Evolutionary conservation across 2,113 vertebrate species (phyloP).

Genomic region (Lophochroa leadbeateri): DNA sequence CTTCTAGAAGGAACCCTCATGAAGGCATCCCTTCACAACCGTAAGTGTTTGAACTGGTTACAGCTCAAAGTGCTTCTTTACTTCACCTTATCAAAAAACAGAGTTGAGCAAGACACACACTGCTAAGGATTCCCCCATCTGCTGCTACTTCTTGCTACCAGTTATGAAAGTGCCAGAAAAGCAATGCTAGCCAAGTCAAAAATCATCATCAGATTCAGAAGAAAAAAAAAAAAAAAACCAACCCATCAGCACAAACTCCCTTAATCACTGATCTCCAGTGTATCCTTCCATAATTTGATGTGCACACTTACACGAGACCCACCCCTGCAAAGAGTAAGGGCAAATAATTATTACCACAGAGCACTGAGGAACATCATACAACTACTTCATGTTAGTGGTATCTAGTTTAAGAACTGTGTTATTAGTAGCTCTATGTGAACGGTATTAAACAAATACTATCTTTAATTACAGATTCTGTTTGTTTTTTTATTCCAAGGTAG

Average conservation of each 20-base stretch:
- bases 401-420: not conserved
- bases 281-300: not conserved
- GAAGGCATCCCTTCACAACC: not conserved
- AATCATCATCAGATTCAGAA: not conserved
- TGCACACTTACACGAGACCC: not conserved
- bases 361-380: not conserved
- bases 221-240: not conserved
- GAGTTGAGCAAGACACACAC: not conserved
- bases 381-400: not conserved
- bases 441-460: not conserved
- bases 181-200: not conserved
- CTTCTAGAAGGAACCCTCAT: not conserved
- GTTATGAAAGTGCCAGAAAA: not conserved
- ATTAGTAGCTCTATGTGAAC: not conserved
- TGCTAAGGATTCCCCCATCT: not conserved
- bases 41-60: rapidly evolving
- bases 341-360: not conserved
- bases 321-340: not conserved
- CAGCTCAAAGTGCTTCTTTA: not conserved
- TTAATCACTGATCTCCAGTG: not conserved
- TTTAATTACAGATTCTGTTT: not conserved
- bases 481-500: not conserved
- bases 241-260: not conserved
- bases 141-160: not conserved
- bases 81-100: not conserved